These are phyloP conservation scores for Rhadina sibilatrix DNA, from an alignment of 2,113 vertebrate genomes.

Conservation along the genomic window DNA sequence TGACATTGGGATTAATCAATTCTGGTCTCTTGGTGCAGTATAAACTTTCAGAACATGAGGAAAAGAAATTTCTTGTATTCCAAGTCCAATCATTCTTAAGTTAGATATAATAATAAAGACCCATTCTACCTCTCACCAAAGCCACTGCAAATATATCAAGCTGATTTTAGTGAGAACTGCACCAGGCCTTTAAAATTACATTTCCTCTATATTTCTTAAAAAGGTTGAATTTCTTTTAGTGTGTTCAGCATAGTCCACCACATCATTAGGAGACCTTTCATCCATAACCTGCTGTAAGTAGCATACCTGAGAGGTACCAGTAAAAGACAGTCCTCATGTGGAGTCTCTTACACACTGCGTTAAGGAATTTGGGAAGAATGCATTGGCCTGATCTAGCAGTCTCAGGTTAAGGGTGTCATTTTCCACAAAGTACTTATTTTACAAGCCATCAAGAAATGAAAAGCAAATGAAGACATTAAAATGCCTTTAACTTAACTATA, in stretches of 20 bases:
- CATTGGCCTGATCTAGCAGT: background rate
- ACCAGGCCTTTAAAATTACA: background rate
- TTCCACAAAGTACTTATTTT: background rate
- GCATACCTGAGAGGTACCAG: background rate
- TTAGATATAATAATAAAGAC: constrained; percentile 11
- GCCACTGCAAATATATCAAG: background rate
- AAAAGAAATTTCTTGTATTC: constrained; percentile 37
- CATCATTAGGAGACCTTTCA: background rate
- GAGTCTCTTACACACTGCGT: rapidly evolving
- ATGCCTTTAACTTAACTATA: background rate
- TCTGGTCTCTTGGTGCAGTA: background rate
- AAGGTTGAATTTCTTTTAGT: background rate
- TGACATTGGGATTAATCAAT: background rate
- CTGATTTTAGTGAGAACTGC: background rate
- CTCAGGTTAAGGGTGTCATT: background rate
- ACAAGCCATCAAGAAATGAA: background rate
- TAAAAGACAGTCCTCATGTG: background rate
- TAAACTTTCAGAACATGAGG: background rate
- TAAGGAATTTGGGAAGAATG: background rate
- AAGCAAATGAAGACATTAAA: background rate
- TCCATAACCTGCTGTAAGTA: background rate
- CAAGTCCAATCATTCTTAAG: background rate
- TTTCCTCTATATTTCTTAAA: background rate
- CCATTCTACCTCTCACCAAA: background rate
- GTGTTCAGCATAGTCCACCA: background rate